Evolutionary conservation across 2,113 vertebrate species (phyloP).

Genomic region (Redunca redunca): DNA sequence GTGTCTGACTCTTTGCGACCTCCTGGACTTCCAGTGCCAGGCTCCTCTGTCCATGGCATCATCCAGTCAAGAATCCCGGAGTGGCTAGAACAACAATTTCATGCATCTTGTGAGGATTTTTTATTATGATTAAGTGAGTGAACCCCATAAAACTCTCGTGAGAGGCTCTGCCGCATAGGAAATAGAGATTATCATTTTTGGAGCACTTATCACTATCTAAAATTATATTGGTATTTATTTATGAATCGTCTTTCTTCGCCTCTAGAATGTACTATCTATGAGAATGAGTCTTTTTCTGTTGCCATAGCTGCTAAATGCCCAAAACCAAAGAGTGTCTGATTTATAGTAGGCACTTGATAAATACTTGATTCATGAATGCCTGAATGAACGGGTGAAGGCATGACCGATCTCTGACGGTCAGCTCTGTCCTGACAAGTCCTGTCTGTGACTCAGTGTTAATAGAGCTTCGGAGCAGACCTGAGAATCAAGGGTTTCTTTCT

Average conservation of each 20-base stretch:
- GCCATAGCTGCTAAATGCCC: neutral
- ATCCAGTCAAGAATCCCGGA: neutral
- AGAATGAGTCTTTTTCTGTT: neutral
- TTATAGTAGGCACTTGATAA: neutral
- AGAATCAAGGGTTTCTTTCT: neutral
- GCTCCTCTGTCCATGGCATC: neutral
- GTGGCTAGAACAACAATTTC: neutral
- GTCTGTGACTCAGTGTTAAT: neutral
- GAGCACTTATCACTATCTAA: neutral
- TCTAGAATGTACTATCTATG: neutral
- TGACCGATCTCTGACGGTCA: neutral
- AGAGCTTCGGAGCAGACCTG: neutral
- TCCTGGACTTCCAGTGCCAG: neutral
- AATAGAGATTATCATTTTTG: neutral
- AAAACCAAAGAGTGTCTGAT: neutral
- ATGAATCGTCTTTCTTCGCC: neutral
- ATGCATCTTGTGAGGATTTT: neutral
- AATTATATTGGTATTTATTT: neutral
- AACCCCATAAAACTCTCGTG: neutral
- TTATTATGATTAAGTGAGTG: too few species aligned
- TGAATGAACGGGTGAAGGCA: rapidly evolving
- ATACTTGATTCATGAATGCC: too few species aligned
- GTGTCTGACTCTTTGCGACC: neutral
- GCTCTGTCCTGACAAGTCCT: neutral
- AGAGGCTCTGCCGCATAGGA: neutral